A percentile compares a stretch with the other conserved stretches of the same genome.
These are phyloP conservation scores for Vicugna pacos DNA, from an alignment of 2,113 vertebrate genomes.

Conservation along the genomic window DNA sequence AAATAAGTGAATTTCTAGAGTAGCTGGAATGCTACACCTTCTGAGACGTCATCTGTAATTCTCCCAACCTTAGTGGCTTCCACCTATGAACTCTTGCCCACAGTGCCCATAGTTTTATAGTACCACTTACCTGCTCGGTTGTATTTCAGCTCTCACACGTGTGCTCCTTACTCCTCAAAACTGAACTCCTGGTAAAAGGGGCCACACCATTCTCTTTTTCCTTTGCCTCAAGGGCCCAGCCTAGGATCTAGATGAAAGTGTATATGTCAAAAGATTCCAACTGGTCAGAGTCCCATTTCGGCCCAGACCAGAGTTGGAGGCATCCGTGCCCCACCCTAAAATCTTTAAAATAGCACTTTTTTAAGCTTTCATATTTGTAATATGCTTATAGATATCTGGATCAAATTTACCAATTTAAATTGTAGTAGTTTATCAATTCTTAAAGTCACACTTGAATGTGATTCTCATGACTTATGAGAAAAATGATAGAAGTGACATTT, in stretches of 20 bases:
- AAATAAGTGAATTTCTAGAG: not conserved
- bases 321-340: not conserved
- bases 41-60: not conserved
- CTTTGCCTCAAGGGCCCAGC: not conserved
- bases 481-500: not conserved
- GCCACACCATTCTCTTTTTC: not conserved
- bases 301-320: not conserved
- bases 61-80: not conserved
- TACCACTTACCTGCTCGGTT: not conserved
- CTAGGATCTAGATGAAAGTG: not conserved
- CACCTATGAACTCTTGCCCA: not conserved
- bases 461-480: not conserved
- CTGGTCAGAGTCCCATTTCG: not conserved
- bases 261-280: not conserved
- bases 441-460: not conserved
- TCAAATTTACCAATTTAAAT: not conserved
- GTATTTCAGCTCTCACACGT: not conserved
- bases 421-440: not conserved
- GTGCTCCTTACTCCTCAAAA: not conserved
- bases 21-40: not conserved
- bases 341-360: not conserved
- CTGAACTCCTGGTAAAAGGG: not conserved
- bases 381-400: not conserved
- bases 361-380: not conserved
- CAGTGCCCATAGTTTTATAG: rapidly evolving